Percentiles rank a stretch among this genome's conserved stretches.
Conservation (phyloP, 2,797 vertebrate species). For the Enteromius trimaculatus region DNA sequence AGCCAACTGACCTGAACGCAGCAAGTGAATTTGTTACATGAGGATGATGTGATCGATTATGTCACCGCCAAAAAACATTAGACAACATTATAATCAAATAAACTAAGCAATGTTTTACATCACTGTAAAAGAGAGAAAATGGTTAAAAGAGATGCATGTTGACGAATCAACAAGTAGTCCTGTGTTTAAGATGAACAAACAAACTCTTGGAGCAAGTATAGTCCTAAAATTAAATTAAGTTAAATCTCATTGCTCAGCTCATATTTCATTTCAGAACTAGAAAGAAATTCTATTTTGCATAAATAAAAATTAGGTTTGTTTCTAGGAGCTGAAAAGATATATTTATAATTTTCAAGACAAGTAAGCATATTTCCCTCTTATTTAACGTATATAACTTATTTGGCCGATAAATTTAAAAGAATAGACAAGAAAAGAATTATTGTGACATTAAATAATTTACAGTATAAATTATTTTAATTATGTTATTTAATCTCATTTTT, state of each 20-base stretch:
- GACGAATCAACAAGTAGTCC: background rate
- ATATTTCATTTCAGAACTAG: background rate
- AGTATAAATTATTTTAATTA: background rate
- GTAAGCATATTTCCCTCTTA: background rate
- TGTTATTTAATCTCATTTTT: background rate
- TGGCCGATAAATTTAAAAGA: background rate
- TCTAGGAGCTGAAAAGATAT: background rate
- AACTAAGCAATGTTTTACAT: background rate
- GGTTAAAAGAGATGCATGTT: background rate
- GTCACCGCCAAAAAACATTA: background rate
- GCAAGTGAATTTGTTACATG: background rate
- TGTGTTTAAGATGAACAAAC: background rate
- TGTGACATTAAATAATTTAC: background rate
- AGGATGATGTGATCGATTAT: constrained; percentile 17
- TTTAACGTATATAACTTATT: background rate
- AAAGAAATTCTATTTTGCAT: background rate
- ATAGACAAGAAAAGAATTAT: background rate
- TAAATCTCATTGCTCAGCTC: background rate
- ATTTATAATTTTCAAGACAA: background rate
- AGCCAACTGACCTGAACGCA: background rate
- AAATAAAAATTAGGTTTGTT: background rate
- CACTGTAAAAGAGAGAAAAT: background rate
- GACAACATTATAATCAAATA: background rate
- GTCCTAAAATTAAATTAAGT: background rate
- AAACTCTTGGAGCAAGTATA: background rate